These are phyloP conservation scores for Tauraco erythrolophus DNA, from an alignment of 2,113 vertebrate genomes.

Conservation along the genomic window DNA sequence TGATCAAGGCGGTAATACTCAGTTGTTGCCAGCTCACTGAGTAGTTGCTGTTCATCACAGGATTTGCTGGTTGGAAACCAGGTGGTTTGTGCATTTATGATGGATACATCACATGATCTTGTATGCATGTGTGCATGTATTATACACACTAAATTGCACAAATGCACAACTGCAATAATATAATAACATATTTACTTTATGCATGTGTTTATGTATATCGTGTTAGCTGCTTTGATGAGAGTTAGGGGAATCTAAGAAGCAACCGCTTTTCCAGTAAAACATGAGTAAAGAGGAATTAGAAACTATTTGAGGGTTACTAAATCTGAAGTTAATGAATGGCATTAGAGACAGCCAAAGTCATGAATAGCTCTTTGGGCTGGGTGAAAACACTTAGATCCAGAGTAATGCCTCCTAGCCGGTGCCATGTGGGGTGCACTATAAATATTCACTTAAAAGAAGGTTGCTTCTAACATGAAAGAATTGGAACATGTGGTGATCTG, in stretches of 20 bases:
- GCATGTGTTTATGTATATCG: neutral
- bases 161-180: neutral
- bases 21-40: neutral
- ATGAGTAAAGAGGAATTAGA: neutral
- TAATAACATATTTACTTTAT: neutral
- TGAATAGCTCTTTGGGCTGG: neutral
- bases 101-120: neutral
- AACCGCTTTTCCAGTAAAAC: neutral
- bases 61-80: neutral
- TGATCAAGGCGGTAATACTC: neutral
- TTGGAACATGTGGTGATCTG: neutral
- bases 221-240: neutral
- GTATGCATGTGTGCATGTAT: no score
- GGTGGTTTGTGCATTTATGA: neutral
- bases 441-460: neutral
- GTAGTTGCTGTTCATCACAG: neutral
- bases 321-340: neutral
- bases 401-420: neutral
- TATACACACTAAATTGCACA: neutral
- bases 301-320: neutral
- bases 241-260: neutral
- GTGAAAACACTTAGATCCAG: neutral
- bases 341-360: neutral
- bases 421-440: neutral
- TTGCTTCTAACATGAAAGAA: neutral